Conservation (phyloP, 1,140 invertebrate species). For the Sycobia sp. region DNA sequence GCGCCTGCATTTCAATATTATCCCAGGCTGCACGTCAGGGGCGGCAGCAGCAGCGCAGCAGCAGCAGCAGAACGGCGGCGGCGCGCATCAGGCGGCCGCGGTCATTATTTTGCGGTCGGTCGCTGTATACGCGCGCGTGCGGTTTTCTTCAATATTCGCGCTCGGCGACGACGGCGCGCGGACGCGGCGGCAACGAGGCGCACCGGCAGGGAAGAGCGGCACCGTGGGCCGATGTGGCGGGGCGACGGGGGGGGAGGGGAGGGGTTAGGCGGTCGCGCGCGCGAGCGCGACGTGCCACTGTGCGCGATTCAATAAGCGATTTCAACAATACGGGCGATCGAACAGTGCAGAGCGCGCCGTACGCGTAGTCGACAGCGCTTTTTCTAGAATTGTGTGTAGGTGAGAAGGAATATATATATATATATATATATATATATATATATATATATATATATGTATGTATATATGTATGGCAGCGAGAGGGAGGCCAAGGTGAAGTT, state of each 20-base stretch:
- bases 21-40: neutral
- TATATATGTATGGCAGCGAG: too few species aligned
- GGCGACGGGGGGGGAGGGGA: neutral
- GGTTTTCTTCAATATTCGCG: slow-evolving; percentile 31
- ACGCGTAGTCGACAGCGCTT: too few species aligned
- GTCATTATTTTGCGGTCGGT: slow-evolving; percentile 25
- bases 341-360: too few species aligned
- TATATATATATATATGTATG: too few species aligned
- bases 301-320: slow-evolving; percentile 24
- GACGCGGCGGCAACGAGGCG: neutral
- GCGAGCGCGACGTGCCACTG: neutral
- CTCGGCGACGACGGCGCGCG: too few species aligned
- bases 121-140: neutral
- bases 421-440: too few species aligned
- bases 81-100: too few species aligned
- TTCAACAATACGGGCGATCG: slow-evolving; percentile 13
- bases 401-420: neutral
- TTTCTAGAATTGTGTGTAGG: slow-evolving; percentile 10
- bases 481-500: slow-evolving; percentile 19
- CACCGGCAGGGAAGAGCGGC: neutral
- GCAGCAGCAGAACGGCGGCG: neutral
- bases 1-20: slow-evolving; percentile 20
- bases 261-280: neutral
- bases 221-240: too few species aligned
- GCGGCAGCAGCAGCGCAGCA: neutral